Base-by-base conservation (phyloP, 2,113 vertebrate species). In the Dromaius novaehollandiae region DNA sequence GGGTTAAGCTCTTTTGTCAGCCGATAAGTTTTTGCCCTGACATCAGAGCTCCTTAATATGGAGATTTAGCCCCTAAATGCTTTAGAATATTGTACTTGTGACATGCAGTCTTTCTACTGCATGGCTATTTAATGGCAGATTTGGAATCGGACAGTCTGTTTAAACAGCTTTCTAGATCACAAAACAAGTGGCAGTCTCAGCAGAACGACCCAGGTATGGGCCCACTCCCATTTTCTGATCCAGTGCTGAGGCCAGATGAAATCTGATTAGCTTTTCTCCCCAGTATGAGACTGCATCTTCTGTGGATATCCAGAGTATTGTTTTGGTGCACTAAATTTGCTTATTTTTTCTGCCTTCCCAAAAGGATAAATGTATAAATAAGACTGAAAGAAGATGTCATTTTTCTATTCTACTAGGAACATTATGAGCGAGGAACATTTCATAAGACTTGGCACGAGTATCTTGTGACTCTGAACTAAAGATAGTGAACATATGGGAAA, bases 401-500 rank as follows among this genome's bases (percentile, higher is more conserved):
- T 92, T 91, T 82, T 66, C 84, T 58, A 13, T 79, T 89, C 65
- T 65, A 30, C 53, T 66, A 92, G 32, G 75, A 61, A 46, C 30
- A 17, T 78, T 61, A 44, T 48, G 56, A 78, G 56, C 38, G 55
- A 58, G 18, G 16, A 90, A 68, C 17, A 11, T 82, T 70, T 78
- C 79, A 20, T 80, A 82, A 65, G 80, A 93, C 75, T 95, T 86
- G 88, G 89, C 91, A 87, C 81, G 88, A 42, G 83, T 46, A 36
- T 78, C 91, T 28, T 95, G 88, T 65, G 89, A 69, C 80, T 83
- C 78, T 90, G 73, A 95, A 68, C 38, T 88, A 38, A 91, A 94
- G 91, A 88, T 82, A 51, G 86, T 95, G 83, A 95, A 89, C 90
- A 86, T 93, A 94, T 82, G 82, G 95, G 70, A 88, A 74, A 75